A percentile compares a stretch with the other conserved stretches of the same genome.
These are phyloP conservation scores for Siphlonurus alternatus DNA, from an alignment of 2,888 invertebrate species.

Conservation along the genomic window DNA sequence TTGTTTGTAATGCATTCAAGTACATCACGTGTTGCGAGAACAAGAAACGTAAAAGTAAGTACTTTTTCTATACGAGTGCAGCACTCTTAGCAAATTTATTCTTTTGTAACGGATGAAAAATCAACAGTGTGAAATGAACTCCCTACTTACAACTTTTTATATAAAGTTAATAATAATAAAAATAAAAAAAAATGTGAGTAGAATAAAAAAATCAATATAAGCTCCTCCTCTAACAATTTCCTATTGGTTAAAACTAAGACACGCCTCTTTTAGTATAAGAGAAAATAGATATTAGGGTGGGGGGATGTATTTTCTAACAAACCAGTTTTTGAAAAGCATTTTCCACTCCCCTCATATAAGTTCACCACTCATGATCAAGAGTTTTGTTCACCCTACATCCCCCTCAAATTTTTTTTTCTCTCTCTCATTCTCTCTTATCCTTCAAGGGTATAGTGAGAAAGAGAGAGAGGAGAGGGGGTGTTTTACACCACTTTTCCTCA, in stretches of 20 bases:
- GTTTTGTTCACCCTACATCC: background rate
- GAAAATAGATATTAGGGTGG: background rate
- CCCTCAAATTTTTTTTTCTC: too few species aligned
- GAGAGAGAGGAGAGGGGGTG: background rate
- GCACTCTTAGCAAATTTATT: background rate
- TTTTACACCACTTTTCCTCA: background rate
- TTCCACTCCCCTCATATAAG: background rate
- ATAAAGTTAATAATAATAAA: background rate
- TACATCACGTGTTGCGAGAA: background rate
- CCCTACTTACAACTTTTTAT: background rate
- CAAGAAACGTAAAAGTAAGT: background rate
- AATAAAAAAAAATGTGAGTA: background rate
- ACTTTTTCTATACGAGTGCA: background rate
- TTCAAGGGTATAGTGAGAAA: background rate
- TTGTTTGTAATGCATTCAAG: background rate
- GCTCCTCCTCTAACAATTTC: background rate
- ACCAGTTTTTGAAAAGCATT: background rate
- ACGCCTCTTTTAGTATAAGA: background rate
- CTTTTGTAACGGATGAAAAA: background rate
- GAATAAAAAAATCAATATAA: background rate
- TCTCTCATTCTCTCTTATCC: too few species aligned
- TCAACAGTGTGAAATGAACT: background rate
- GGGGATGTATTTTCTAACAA: background rate
- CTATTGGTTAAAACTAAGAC: background rate
- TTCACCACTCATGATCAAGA: conserved; percentile 1